Conservation (phyloP, 1,140 invertebrate species). For the Eriosoma lanigerum region DNA sequence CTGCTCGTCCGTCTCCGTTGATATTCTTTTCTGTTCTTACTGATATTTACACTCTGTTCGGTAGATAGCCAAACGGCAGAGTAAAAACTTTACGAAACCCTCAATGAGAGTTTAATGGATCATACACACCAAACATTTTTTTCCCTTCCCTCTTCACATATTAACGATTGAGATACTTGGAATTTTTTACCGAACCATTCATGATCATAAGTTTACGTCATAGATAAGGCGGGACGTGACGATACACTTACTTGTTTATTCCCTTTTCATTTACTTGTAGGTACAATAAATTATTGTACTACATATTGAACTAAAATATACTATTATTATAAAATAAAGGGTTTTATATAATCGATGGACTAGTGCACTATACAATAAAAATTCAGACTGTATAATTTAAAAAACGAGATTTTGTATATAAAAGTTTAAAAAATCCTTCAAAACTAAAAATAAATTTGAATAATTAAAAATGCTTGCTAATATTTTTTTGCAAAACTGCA, state of each 20-base stretch:
- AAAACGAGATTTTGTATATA: not conserved
- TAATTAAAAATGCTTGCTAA: no score
- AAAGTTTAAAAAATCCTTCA: no score
- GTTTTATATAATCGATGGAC: not conserved
- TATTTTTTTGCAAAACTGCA: no score
- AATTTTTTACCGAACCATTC: constrained; percentile 41
- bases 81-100: constrained; percentile 30
- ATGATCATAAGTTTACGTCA: constrained; percentile 44
- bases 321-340: no score
- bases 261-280: not conserved
- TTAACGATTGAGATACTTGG: constrained; percentile 29
- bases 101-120: not conserved
- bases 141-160: not conserved
- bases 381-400: not conserved
- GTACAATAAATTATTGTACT: not conserved
- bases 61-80: not conserved
- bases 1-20: not conserved
- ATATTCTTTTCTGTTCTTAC: no score
- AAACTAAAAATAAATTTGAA: no score
- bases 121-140: constrained; percentile 14
- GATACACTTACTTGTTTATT: constrained; percentile 21
- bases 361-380: no score
- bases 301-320: no score
- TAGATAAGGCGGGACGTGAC: constrained; percentile 39
- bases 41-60: not conserved